phyloP scores from a whole-genome alignment of 2,797 vertebrate genomes.

The Glyptemys insculpta region DNA sequence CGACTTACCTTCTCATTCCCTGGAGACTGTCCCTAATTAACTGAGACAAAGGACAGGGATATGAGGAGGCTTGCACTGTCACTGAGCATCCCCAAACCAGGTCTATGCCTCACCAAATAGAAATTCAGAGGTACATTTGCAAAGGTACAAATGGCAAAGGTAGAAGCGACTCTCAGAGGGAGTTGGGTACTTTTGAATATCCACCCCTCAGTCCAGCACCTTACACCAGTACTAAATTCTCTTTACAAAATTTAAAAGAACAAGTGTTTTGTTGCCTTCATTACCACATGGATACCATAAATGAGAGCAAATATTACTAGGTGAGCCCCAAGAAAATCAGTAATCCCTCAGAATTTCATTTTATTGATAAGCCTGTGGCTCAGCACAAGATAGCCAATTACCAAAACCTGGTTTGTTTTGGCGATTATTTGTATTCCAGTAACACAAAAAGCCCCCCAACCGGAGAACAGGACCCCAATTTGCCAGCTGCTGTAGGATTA shows the following conservation, averaged over 20 bases:
- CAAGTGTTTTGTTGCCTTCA: not conserved
- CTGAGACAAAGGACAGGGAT: not conserved
- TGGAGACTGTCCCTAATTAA: not conserved
- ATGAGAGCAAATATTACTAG: not conserved
- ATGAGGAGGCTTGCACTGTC: not conserved
- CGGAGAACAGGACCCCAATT: not conserved
- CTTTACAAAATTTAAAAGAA: not conserved
- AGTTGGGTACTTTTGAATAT: not conserved
- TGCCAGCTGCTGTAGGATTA: not conserved
- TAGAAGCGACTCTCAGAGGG: not conserved
- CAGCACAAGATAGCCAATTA: not conserved
- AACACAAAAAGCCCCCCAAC: not conserved
- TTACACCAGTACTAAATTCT: not conserved
- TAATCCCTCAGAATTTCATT: not conserved
- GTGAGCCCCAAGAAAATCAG: not conserved
- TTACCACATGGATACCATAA: not conserved
- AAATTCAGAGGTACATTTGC: not conserved
- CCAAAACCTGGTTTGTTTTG: not conserved
- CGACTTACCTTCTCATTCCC: not conserved
- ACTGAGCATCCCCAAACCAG: not conserved
- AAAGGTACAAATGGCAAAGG: not conserved
- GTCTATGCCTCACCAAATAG: not conserved
- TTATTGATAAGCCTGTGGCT: not conserved
- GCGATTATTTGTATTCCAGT: not conserved
- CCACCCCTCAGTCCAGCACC: not conserved